Conservation (phyloP, 2,888 invertebrate species). For the Halocaridina rubra region DNA sequence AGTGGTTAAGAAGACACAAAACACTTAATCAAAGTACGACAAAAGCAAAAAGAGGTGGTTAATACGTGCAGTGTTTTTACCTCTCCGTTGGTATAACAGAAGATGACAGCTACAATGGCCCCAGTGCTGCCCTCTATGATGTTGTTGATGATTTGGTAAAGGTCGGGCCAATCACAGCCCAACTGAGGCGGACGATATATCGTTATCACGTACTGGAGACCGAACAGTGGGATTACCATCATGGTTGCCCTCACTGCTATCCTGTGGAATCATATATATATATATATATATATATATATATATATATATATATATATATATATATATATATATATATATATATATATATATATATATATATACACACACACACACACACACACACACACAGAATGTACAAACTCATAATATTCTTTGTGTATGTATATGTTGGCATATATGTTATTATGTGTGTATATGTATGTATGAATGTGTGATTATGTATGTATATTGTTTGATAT, state of each 20-base stretch:
- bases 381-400: neutral
- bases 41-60: too few relatives aligned
- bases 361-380: neutral
- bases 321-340: neutral
- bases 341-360: neutral
- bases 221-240: slow-evolving; percentile 71
- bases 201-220: slow-evolving; percentile 70
- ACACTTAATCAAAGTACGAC: too few relatives aligned
- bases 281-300: neutral
- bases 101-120: slow-evolving; percentile 68
- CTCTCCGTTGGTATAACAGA: slow-evolving; percentile 69
- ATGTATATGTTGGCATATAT: neutral
- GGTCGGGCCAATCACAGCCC: slow-evolving; percentile 66
- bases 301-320: slow-evolving; percentile 1
- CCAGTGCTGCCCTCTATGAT: slow-evolving; percentile 70
- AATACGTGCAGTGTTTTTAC: too few relatives aligned
- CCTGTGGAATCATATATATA: slow-evolving; percentile 66
- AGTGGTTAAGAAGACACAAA: neutral
- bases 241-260: slow-evolving; percentile 71
- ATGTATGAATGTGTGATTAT: too few relatives aligned
- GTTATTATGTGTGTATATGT: too few relatives aligned
- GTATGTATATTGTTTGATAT: too few relatives aligned
- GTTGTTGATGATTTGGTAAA: slow-evolving; percentile 69
- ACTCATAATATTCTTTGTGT: neutral
- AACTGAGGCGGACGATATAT: slow-evolving; percentile 68